phyloP scores from a whole-genome alignment of 2,797 vertebrate genomes.

The Arnoldichthys spilopterus region DNA sequence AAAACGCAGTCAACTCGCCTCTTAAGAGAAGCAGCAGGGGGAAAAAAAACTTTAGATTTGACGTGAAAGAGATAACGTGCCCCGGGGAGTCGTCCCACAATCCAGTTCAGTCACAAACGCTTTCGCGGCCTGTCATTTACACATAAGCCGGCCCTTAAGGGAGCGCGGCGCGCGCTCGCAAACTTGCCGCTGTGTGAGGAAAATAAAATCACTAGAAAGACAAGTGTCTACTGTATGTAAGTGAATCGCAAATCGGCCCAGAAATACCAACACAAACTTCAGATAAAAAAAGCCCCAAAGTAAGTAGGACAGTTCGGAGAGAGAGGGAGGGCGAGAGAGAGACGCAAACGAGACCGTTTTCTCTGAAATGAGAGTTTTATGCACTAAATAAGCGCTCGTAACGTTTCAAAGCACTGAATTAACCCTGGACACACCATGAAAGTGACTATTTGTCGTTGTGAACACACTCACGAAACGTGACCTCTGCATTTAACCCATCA shows the following conservation, averaged over 20 bases:
- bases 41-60: conserved; percentile 3
- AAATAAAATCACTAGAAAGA: conserved; percentile 20
- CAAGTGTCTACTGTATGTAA: conserved; percentile 9
- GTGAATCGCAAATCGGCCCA: background rate
- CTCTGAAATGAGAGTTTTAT: background rate
- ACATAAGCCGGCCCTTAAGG: conserved; percentile 22
- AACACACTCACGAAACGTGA: too few relatives aligned
- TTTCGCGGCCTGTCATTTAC: conserved; percentile 35
- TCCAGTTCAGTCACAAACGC: conserved; percentile 38
- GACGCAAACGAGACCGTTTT: background rate
- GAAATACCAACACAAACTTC: background rate
- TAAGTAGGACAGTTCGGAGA: conserved; percentile 2
- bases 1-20: conserved; percentile 9
- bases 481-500: too few relatives aligned
- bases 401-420: too few relatives aligned
- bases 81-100: conserved; percentile 31
- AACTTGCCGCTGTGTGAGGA: conserved; percentile 12
- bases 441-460: too few relatives aligned
- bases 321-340: background rate
- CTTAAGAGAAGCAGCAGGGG: conserved; percentile 8
- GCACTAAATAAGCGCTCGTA: too few relatives aligned
- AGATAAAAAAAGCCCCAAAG: background rate
- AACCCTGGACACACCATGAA: too few relatives aligned
- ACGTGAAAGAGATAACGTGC: conserved; percentile 29
- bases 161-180: background rate